Evolutionary conservation across 2,797 vertebrate genomes (phyloP).

Genomic region (Microctenopoma lineatum): DNA sequence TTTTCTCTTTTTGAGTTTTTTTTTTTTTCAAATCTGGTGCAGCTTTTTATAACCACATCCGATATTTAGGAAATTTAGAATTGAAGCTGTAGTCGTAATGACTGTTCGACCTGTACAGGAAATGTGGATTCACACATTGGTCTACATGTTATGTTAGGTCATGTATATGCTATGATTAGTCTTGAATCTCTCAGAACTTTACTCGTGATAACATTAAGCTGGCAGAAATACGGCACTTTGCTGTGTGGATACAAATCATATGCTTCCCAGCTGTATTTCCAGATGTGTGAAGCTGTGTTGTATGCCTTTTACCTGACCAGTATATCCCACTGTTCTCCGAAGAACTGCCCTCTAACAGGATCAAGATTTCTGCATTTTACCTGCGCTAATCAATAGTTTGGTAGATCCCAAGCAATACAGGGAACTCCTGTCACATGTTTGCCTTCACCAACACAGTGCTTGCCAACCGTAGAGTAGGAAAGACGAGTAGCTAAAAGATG

Average conservation of each 20-base stretch:
- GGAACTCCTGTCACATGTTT: slow-evolving; percentile 54
- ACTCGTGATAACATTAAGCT: slow-evolving; percentile 33
- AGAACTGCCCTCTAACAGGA: slow-evolving; percentile 49
- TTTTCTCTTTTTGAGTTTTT: slow-evolving; percentile 8
- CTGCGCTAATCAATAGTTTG: slow-evolving; percentile 57
- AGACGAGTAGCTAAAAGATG: slow-evolving; percentile 47
- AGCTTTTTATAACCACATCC: slow-evolving; percentile 29
- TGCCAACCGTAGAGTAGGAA: slow-evolving; percentile 34
- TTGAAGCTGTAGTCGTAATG: slow-evolving; percentile 4
- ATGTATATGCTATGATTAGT: slow-evolving; percentile 26
- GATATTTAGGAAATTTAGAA: slow-evolving; percentile 21
- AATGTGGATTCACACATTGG: slow-evolving; percentile 21
- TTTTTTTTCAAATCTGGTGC: slow-evolving; percentile 29
- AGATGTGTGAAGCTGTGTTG: slow-evolving; percentile 42
- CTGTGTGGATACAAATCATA: slow-evolving; percentile 31
- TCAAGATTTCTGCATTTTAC: slow-evolving; percentile 5
- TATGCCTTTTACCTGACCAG: slow-evolving; percentile 45
- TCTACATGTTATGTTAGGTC: slow-evolving; percentile 26
- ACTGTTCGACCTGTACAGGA: slow-evolving; percentile 18
- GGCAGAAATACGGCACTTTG: slow-evolving; percentile 46
- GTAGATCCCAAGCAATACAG: slow-evolving; percentile 67
- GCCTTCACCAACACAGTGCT: slow-evolving; percentile 48
- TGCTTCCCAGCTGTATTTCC: slow-evolving; percentile 25
- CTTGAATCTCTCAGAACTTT: slow-evolving; percentile 32
- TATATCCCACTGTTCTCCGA: slow-evolving; percentile 41